phyloP scores from a whole-genome alignment of 2,113 vertebrate species.

The Indicator maculatus region DNA sequence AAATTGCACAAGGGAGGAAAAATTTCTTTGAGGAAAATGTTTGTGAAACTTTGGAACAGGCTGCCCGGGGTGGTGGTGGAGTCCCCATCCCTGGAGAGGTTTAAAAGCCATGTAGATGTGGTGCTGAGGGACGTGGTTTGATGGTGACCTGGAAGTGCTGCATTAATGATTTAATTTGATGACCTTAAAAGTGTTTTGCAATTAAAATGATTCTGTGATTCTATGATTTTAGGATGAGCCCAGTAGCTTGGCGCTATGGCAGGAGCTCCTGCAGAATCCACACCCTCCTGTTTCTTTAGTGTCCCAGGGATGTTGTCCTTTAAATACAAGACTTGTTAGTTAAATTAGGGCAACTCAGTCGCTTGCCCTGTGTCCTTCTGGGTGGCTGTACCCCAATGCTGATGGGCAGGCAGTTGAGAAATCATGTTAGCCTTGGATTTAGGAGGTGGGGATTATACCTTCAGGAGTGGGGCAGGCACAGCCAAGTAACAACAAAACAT shows the following conservation, averaged over 20 bases:
- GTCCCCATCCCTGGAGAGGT: too few species aligned
- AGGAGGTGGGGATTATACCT: not conserved
- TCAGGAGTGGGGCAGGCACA: not conserved
- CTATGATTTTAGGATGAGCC: too few species aligned
- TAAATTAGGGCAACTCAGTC: not conserved
- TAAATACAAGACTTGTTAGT: not conserved
- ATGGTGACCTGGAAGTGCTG: too few species aligned
- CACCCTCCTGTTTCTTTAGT: fast-evolving
- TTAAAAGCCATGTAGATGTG: too few species aligned
- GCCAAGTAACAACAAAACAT: not conserved
- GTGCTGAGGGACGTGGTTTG: too few species aligned
- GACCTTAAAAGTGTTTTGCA: too few species aligned
- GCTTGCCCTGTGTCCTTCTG: fast-evolving
- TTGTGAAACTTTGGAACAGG: too few species aligned
- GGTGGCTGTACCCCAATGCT: fast-evolving
- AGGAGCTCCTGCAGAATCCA: not conserved
- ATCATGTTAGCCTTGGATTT: not conserved
- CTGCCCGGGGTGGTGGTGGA: too few species aligned
- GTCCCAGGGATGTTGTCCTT: fast-evolving
- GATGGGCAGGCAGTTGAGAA: fast-evolving
- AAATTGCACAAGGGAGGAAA: too few species aligned
- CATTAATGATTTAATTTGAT: too few species aligned
- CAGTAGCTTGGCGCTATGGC: not conserved
- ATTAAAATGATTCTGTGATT: too few species aligned
- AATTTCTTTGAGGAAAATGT: too few species aligned